These are phyloP conservation scores for Nephrotoma flavescens DNA, from an alignment of 2,888 invertebrate species.

Conservation along the genomic window DNA sequence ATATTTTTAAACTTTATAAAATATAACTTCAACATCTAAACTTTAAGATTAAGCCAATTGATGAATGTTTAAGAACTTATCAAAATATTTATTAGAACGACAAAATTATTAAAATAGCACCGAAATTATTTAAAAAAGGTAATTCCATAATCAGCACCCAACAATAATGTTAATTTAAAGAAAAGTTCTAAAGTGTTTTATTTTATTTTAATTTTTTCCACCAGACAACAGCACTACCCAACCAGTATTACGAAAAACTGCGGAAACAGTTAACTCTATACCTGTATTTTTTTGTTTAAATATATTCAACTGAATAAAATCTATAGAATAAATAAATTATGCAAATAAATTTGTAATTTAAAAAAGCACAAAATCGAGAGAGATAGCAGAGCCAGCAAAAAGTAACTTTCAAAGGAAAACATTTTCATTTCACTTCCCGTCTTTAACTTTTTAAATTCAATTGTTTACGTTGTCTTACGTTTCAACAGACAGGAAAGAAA, in stretches of 20 bases:
- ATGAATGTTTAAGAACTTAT: too few species aligned
- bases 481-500: neutral
- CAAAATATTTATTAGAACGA: too few species aligned
- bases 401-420: neutral
- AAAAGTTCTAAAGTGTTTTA: too few species aligned
- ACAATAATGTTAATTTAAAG: too few species aligned
- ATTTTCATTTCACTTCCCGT: neutral
- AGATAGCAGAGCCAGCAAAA: neutral
- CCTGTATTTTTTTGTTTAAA: neutral
- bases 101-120: too few species aligned
- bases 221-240: neutral
- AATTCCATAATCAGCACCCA: too few species aligned
- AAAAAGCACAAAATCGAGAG: neutral
- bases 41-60: too few species aligned
- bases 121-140: too few species aligned
- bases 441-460: neutral
- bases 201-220: too few species aligned
- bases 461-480: neutral
- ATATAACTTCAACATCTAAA: too few species aligned
- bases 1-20: too few species aligned
- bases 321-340: neutral
- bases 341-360: neutral
- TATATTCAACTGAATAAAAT: neutral
- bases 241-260: neutral
- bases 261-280: neutral